phyloP scores from a whole-genome alignment of 2,797 vertebrate species.

The Sciurus vulgaris region DNA sequence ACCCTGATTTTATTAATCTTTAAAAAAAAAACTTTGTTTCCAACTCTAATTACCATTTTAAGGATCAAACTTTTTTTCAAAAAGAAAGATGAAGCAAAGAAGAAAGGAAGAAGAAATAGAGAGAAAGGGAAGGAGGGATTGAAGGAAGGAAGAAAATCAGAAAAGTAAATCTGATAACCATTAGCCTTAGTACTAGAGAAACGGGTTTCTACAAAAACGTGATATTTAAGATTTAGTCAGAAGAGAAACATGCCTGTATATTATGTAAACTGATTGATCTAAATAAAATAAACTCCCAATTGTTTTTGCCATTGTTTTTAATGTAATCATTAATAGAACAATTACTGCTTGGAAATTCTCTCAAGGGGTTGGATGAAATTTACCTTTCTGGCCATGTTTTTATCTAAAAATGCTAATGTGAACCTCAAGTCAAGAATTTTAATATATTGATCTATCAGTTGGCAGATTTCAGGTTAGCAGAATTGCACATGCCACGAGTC shows the following conservation, averaged over 20 bases:
- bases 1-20: background rate
- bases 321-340: slow-evolving; percentile 20
- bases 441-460: slow-evolving; percentile 58
- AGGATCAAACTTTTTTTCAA: background rate
- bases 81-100: background rate
- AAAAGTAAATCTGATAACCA: background rate
- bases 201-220: background rate
- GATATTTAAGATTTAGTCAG: background rate
- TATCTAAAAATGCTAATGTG: slow-evolving; percentile 68
- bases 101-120: background rate
- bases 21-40: background rate
- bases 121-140: too few relatives aligned
- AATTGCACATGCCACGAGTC: background rate
- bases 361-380: slow-evolving; percentile 47
- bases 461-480: slow-evolving; percentile 1
- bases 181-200: background rate
- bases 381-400: slow-evolving; percentile 6
- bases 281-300: slow-evolving; percentile 50
- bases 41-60: background rate
- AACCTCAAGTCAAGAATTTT: slow-evolving; percentile 57
- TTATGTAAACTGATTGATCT: background rate
- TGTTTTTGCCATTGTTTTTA: slow-evolving; percentile 59
- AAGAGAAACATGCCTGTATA: background rate
- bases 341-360: slow-evolving; percentile 53
- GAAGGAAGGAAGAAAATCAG: background rate